Percentiles rank a stretch among this genome's conserved stretches.
phyloP scores from a whole-genome alignment of 2,113 vertebrate genomes.

The Psophia crepitans region DNA sequence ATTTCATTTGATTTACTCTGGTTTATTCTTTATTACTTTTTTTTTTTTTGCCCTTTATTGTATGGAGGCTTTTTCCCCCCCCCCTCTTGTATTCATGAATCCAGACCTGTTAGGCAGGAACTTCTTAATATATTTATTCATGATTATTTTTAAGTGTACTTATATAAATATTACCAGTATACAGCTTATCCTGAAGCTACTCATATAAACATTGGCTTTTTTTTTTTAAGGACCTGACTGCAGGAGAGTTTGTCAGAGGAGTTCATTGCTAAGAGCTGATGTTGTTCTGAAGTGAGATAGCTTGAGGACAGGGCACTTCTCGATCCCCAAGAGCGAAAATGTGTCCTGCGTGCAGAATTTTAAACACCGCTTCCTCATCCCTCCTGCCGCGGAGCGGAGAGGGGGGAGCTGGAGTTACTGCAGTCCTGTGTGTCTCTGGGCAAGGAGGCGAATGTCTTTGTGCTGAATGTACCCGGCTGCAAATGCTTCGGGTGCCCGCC shows the following conservation, averaged over 20 bases:
- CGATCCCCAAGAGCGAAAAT: not conserved
- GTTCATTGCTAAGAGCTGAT: not conserved
- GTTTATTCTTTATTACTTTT: not conserved
- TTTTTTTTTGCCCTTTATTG: not conserved
- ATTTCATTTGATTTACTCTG: not conserved
- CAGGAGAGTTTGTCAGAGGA: not conserved
- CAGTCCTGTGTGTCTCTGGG: not conserved
- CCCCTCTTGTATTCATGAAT: not conserved
- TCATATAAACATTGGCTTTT: not conserved
- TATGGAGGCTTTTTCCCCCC: not conserved
- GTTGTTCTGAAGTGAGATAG: not conserved
- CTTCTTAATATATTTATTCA: not conserved
- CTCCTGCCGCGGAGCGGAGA: not conserved
- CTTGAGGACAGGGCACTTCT: not conserved
- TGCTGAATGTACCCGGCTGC: not conserved
- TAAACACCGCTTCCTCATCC: rapidly evolving
- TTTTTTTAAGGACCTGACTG: not conserved
- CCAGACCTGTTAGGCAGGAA: not conserved
- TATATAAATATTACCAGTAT: not conserved
- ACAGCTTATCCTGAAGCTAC: not conserved
- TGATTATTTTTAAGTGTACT: not conserved
- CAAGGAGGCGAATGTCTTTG: not conserved
- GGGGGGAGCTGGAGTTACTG: not conserved
- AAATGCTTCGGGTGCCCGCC: not conserved
- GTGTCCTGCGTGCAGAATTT: not conserved